Conservation (phyloP, 2,113 vertebrate species). For the Madoqua kirkii region DNA sequence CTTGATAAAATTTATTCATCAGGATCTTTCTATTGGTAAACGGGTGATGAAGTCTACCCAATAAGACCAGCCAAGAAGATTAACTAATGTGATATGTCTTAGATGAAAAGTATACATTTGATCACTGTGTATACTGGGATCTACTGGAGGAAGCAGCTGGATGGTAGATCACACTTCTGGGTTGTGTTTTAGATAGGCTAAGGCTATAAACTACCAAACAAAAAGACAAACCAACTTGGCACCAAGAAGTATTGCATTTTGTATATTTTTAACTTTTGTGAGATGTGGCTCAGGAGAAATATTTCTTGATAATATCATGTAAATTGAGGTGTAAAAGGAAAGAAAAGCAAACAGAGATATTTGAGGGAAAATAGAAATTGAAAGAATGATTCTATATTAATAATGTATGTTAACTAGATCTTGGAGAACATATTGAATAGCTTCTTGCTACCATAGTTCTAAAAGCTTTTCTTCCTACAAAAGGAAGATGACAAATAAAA, state of each 20-base stretch:
- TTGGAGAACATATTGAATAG: background rate
- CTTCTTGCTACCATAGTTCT: background rate
- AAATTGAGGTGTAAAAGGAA: background rate
- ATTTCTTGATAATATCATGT: background rate
- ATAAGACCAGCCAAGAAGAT: background rate
- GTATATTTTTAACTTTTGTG: background rate
- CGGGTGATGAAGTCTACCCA: background rate
- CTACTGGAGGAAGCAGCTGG: background rate
- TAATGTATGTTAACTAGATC: background rate
- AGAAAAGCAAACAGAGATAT: background rate
- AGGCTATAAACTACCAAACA: background rate
- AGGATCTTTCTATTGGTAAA: background rate
- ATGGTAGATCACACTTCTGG: background rate
- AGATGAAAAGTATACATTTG: background rate
- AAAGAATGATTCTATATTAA: background rate
- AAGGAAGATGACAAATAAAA: background rate
- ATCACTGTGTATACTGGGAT: background rate
- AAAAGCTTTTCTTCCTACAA: background rate
- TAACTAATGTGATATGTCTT: background rate
- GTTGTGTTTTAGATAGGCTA: background rate
- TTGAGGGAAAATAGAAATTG: background rate
- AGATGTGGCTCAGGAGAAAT: background rate
- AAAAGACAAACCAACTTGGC: background rate
- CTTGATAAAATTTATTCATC: background rate
- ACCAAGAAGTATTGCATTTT: background rate